phyloP scores from a whole-genome alignment of 1,140 invertebrate species.

The Solenopsis fugax region DNA sequence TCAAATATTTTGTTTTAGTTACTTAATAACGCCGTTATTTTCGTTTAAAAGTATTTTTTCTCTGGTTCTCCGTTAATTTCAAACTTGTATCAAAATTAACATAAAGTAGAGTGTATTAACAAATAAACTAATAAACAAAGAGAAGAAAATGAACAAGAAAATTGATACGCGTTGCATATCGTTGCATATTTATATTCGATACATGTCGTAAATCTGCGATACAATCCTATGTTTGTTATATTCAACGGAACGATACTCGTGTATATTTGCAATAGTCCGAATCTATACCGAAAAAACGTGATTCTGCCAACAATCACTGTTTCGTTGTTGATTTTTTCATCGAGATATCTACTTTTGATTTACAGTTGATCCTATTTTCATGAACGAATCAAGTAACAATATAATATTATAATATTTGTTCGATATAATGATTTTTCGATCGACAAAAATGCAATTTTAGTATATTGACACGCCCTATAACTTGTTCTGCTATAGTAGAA shows the following conservation, averaged over 20 bases:
- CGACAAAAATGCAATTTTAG: conserved; percentile 12
- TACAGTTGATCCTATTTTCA: conserved; percentile 32
- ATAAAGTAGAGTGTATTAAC: neutral
- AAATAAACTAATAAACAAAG: neutral
- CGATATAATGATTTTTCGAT: conserved; percentile 37
- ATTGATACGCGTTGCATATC: neutral
- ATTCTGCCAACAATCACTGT: conserved; percentile 30
- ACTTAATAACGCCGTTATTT: neutral
- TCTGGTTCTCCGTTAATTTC: neutral
- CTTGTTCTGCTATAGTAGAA: neutral
- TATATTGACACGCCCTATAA: neutral
- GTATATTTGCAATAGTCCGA: conserved; percentile 44
- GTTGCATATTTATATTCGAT: conserved; percentile 16
- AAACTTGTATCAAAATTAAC: neutral
- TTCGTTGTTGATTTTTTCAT: conserved; percentile 46
- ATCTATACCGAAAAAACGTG: conserved; percentile 53
- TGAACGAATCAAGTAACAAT: neutral
- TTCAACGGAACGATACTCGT: conserved; percentile 22
- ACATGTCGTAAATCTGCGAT: conserved; percentile 27
- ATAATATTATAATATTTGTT: conserved; percentile 49
- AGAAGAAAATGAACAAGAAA: neutral
- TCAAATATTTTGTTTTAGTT: neutral
- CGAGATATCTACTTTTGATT: conserved; percentile 38
- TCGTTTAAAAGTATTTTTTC: neutral
- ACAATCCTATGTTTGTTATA: conserved; percentile 30